Base-by-base conservation (phyloP, 2,113 vertebrate species). In the Pagrus major region DNA sequence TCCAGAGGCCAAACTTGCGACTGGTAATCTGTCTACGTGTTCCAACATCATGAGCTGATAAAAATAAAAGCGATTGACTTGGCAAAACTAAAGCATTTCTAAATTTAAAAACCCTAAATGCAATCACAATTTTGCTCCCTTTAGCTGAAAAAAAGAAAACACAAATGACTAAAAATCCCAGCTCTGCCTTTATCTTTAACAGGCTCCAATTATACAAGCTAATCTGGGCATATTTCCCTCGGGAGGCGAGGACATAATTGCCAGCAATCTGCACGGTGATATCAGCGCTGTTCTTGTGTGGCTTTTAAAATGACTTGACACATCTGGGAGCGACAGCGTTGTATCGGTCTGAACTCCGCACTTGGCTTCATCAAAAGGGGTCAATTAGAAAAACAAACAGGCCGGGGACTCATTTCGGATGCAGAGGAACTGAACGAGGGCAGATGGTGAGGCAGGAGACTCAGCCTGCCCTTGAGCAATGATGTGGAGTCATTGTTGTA, bases 151-250 rank as follows among this genome's bases (percentile, higher is more conserved):
- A 54, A 71, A 47, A 42, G 9, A 41, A 81, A 71, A 74, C 39
- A 52, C 33, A 80, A 78, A 80, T 55, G 60, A 76, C 51, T 79
- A 37, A 78, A 86, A 86, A 76, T 87, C 82, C 85, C 84, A 63
- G 71, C 42, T 79, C 60, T 69, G 88, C 72, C 56, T 89, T 91
- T 92, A 90, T 92, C 89, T 91, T 85, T 86, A 92, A 90, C 80
- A 89, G 85, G 74, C 83, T 86, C 78, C 86, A 93, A 93, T 93
- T 94, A 94, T 92, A 79, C 5, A 10, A 86, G 89, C 90, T 94
- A 93, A 94, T 94, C 92, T 89, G 92, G 86, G 86, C 84, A 91
- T 83, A 94, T 93, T 94, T 92, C 93, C 92, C 92, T 42, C 1
- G 83, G 87, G 92, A 93, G 52, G 60, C 58, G 65, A 76, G 88